phyloP scores from a whole-genome alignment of 2,888 invertebrate genomes.

The Caenorhabditis panamensis region DNA sequence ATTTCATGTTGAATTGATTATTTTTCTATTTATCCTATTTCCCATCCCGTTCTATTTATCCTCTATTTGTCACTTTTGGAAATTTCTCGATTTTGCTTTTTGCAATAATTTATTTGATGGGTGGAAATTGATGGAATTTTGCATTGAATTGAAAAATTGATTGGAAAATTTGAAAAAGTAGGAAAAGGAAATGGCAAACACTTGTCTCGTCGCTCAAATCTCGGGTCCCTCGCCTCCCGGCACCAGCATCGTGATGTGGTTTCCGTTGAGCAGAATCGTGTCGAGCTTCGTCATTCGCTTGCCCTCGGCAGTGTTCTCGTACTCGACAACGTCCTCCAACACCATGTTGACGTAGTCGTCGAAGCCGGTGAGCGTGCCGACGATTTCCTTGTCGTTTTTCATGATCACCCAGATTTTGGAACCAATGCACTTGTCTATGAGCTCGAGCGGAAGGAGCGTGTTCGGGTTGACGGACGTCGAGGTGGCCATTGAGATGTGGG shows the following conservation, averaged over 20 bases:
- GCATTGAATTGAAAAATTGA: not conserved
- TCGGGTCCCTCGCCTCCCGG: conserved; percentile 81
- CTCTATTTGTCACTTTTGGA: not conserved
- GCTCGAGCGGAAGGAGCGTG: conserved; percentile 85
- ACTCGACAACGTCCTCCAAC: conserved; percentile 78
- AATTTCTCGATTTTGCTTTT: conserved; percentile 12
- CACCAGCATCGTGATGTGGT: conserved; percentile 94
- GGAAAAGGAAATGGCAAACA: too few species aligned
- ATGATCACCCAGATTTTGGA: conserved; percentile 99
- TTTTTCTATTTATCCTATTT: not conserved
- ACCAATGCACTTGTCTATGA: conserved; percentile 99
- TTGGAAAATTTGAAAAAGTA: not conserved
- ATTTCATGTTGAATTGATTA: too few species aligned
- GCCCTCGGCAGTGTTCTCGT: conserved; percentile 95
- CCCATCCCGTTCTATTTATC: not conserved
- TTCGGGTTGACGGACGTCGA: conserved; percentile 71
- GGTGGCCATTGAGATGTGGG: conserved; percentile 62
- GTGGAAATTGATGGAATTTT: conserved; percentile 6
- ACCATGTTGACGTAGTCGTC: conserved; percentile 81
- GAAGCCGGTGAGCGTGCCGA: conserved; percentile 91
- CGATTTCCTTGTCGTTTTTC: conserved; percentile 99
- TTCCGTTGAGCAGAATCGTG: conserved; percentile 97
- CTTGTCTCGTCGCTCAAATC: conserved; percentile 66
- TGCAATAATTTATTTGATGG: conserved; percentile 6
- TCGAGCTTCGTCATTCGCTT: conserved; percentile 89